A percentile compares a stretch with the other conserved stretches of the same genome.
These are phyloP conservation scores for Buathra laborator DNA, from an alignment of 2,888 invertebrate genomes.

Conservation along the genomic window DNA sequence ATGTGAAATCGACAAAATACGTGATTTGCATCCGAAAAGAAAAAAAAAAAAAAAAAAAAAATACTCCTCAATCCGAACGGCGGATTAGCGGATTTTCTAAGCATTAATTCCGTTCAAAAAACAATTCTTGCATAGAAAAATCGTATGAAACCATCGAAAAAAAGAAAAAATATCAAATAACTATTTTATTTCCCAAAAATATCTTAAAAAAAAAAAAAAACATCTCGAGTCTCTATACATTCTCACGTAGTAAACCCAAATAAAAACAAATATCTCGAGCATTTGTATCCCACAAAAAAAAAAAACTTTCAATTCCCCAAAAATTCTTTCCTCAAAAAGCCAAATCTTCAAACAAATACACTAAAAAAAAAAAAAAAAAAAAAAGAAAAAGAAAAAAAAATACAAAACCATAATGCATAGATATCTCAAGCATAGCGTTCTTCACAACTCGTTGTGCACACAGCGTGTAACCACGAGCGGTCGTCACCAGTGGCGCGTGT, in stretches of 20 bases:
- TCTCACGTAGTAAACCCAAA: not conserved
- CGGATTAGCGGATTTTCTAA: not conserved
- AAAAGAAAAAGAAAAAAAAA: not conserved
- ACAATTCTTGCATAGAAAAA: not conserved
- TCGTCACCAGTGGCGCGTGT: constrained; percentile 67
- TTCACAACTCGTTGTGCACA: constrained; percentile 66
- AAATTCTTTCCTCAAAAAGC: not conserved
- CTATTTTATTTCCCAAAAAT: not conserved
- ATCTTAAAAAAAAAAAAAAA: not conserved
- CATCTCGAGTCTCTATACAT: not conserved
- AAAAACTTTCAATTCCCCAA: not conserved
- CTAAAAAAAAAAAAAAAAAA: not conserved
- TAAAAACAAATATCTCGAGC: not conserved
- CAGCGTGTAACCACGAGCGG: constrained; percentile 69
- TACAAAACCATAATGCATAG: not conserved
- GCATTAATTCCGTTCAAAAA: not conserved
- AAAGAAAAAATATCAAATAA: not conserved
- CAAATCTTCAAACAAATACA: not conserved
- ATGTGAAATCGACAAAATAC: constrained; percentile 13
- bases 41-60: not conserved
- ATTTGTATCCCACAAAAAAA: not conserved
- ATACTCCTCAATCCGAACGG: not conserved
- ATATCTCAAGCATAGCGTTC: constrained; percentile 49
- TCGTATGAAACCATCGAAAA: no score
- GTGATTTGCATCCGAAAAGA: constrained; percentile 1